A percentile compares a stretch with the other conserved stretches of the same genome.
phyloP scores from a whole-genome alignment of 2,797 vertebrate genomes.

The Neopelma chrysocephalum region DNA sequence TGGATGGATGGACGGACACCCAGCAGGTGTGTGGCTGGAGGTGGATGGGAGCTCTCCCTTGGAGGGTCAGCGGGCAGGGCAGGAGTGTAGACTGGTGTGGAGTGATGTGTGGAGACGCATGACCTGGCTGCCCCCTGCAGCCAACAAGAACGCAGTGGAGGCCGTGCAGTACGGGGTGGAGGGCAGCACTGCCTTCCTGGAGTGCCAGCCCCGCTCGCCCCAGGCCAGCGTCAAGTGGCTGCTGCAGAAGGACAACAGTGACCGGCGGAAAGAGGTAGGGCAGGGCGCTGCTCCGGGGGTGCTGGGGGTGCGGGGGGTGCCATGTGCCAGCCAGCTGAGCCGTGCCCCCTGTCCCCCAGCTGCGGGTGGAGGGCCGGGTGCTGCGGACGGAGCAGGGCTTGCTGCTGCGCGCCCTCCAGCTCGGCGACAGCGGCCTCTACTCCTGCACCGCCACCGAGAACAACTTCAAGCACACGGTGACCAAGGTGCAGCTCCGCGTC shows the following conservation, averaged over 20 bases:
- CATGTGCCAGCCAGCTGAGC: background rate
- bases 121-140: slow-evolving; percentile 65
- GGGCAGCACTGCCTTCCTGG: slow-evolving; percentile 94
- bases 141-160: slow-evolving; percentile 91
- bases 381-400: slow-evolving; percentile 93
- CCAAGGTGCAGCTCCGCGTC: slow-evolving; percentile 91
- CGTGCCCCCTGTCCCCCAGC: slow-evolving; percentile 23
- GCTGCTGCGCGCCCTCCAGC: slow-evolving; percentile 91
- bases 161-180: slow-evolving; percentile 93
- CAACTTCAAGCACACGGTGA: slow-evolving; percentile 95
- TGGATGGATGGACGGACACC: background rate
- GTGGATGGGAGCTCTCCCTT: background rate
- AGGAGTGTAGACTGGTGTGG: background rate
- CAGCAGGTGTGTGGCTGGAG: background rate
- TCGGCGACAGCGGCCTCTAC: slow-evolving; percentile 89
- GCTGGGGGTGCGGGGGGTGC: fast-evolving
- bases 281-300: fast-evolving
- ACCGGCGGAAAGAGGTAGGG: slow-evolving; percentile 93
- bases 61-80: background rate
- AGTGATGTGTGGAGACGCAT: fast-evolving
- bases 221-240: slow-evolving; percentile 96
- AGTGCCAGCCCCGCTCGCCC: slow-evolving; percentile 95
- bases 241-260: slow-evolving; percentile 93
- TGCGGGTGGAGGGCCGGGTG: slow-evolving; percentile 87
- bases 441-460: slow-evolving; percentile 98